These are phyloP conservation scores for Camelus bactrianus DNA, from an alignment of 2,113 vertebrate genomes.

Conservation along the genomic window DNA sequence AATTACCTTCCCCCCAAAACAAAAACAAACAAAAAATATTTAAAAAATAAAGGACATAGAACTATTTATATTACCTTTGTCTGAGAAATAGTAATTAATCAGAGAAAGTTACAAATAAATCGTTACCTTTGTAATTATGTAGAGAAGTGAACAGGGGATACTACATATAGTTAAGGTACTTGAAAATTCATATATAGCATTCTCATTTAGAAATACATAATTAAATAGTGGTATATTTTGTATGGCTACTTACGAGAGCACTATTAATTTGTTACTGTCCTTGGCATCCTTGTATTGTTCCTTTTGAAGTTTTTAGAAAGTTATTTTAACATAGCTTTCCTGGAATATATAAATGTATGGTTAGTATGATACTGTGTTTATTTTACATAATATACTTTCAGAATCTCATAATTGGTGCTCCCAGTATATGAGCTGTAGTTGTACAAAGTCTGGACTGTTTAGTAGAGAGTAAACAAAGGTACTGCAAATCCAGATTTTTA, in stretches of 20 bases:
- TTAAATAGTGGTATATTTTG: constrained; percentile 16
- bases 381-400: not conserved
- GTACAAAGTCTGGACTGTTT: not conserved
- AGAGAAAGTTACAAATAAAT: constrained; percentile 1
- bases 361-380: not conserved
- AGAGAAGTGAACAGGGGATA: not conserved
- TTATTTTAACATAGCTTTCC: not conserved
- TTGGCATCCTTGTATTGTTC: constrained; percentile 1
- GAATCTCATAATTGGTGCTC: constrained; percentile 4
- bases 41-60: not conserved
- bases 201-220: constrained; percentile 41
- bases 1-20: no score
- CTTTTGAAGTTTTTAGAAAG: constrained; percentile 46
- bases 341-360: not conserved
- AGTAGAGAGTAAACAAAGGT: constrained; percentile 2
- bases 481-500: not conserved
- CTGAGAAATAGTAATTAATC: constrained; percentile 19
- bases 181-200: not conserved
- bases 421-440: not conserved
- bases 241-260: not conserved
- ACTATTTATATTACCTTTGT: not conserved
- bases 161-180: not conserved
- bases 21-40: no score
- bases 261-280: not conserved
- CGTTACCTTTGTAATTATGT: constrained; percentile 30